Evolutionary conservation across 2,797 vertebrate species (phyloP), one percentile per base, ranked within the genome.

Genomic region (Champsocephalus gunnari): DNA sequence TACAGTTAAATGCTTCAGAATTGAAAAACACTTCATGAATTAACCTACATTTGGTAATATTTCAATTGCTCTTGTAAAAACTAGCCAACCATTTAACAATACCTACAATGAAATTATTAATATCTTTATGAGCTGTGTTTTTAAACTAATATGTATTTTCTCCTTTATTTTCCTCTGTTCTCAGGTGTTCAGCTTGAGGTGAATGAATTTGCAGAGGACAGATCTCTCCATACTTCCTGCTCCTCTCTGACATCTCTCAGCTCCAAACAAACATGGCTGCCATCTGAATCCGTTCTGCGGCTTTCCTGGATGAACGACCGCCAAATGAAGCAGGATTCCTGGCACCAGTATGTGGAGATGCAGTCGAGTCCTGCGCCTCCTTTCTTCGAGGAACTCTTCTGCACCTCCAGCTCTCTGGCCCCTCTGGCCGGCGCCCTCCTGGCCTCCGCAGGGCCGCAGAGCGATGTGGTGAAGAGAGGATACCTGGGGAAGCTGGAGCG

Each of bases 401-500:
- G 77, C 5, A 13, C 21, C 0, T 41, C 77, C 9, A 0, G 9
- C 56, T 12, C 66, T 24, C 63, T 89, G 53, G 54, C 14, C 3
- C 82, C 69, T 55, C 77, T 89, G 56, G 34, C 71, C 3, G n/a
- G 80, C 0, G 34, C 85, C 66, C 63, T 89, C 3, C 1, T 81
- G 50, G 19, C 57, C 49, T 53, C 69, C 9, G 9, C 2, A 0
- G 9, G 53, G 51, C 75, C 64, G 0, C 75, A 72, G 54, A 74
- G 50, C 0, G 90, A 91, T 3, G 86, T 92, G 71, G 82, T 90
- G 59, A 92, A 87, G 54, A 76, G 75, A 16, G 87, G 90, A 8
- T 90, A 90, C 50, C 72, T 93, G 80, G 90, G 91, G 32, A 91
- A 90, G 68, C 64, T 78, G 71, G 88, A 92, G 57, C 62, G 41